Evolutionary conservation across 2,797 vertebrate species (phyloP).

Genomic region (Catamblyrhynchus diadema): DNA sequence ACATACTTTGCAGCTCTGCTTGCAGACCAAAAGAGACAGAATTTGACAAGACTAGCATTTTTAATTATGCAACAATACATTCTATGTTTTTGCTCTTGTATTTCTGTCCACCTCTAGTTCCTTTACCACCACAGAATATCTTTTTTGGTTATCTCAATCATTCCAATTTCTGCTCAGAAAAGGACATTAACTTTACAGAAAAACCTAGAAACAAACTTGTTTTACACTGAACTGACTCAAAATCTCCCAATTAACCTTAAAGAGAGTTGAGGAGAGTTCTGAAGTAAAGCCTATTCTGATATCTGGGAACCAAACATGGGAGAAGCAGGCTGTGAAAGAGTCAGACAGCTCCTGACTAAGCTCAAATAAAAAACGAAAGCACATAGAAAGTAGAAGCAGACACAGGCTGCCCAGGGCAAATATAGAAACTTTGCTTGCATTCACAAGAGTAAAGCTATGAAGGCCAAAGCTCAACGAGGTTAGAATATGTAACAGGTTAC

Average conservation of each 20-base stretch:
- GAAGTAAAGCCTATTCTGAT: background rate
- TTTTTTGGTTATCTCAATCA: background rate
- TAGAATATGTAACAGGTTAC: background rate
- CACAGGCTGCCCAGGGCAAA: background rate
- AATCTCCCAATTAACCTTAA: background rate
- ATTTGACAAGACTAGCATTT: background rate
- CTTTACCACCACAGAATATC: background rate
- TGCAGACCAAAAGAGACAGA: background rate
- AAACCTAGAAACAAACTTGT: background rate
- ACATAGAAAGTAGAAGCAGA: background rate
- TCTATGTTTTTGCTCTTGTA: background rate
- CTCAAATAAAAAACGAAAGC: background rate
- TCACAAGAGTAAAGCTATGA: background rate
- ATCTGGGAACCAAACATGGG: background rate
- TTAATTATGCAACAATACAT: background rate
- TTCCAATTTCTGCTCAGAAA: background rate
- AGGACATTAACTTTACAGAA: background rate
- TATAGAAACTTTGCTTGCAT: background rate
- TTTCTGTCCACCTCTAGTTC: background rate
- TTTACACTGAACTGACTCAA: background rate
- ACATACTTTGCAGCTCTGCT: background rate
- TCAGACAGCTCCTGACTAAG: background rate
- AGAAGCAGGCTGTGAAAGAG: background rate
- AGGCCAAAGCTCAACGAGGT: background rate
- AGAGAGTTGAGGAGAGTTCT: background rate